Percentiles rank a stretch among this genome's conserved stretches.
These are phyloP conservation scores for Sipha maydis DNA, from an alignment of 2,888 invertebrate species.

Conservation along the genomic window DNA sequence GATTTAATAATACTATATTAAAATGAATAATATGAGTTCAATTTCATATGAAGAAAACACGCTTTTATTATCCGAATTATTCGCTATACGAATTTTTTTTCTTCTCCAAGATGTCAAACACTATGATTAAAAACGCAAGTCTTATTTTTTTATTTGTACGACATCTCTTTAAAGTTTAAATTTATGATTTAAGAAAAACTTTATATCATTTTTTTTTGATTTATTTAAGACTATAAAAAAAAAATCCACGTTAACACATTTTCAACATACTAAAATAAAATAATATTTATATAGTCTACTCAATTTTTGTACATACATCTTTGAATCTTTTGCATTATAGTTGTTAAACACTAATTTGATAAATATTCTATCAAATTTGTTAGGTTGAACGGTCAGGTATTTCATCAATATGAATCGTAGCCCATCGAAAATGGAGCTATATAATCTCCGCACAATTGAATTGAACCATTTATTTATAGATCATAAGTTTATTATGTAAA, in stretches of 20 bases:
- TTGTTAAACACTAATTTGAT: too few species aligned
- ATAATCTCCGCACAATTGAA: too few species aligned
- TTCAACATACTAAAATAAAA: not conserved
- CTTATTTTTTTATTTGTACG: slow-evolving; percentile 3
- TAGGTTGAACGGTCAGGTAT: too few species aligned
- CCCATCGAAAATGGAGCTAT: too few species aligned
- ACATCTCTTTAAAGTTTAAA: not conserved
- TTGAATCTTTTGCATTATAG: too few species aligned
- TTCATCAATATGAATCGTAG: too few species aligned
- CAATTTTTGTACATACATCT: too few species aligned
- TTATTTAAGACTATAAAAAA: not conserved
- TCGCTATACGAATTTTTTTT: not conserved
- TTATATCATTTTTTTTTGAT: not conserved
- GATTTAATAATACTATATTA: too few species aligned
- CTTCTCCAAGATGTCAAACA: not conserved
- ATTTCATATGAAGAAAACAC: not conserved
- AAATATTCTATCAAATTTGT: too few species aligned
- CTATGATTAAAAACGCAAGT: not conserved
- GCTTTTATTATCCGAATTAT: not conserved
- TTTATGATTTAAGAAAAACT: slow-evolving; percentile 14
- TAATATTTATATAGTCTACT: too few species aligned
- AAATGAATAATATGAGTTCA: not conserved
- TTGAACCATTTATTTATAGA: too few species aligned
- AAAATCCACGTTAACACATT: not conserved
- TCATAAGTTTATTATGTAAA: too few species aligned